Evolutionary conservation across 2,113 vertebrate species (phyloP).

Genomic region (pig (Sus scrofa)): T2T-Sscrofa CM000824.6:107345501-107346000

Average conservation of each 20-base stretch:
- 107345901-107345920: no score
- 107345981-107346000: background rate
- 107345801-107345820: no score
- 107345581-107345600: background rate
- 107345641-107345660: background rate
- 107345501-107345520: background rate
- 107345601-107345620: background rate
- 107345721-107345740: no score
- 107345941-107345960: no score
- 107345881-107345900: no score
- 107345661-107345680: background rate
- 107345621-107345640: background rate
- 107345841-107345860: no score
- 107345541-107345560: background rate
- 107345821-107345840: no score
- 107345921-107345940: no score
- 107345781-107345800: no score
- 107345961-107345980: background rate
- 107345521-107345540: background rate
- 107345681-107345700: background rate
- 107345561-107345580: background rate
- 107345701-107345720: background rate
- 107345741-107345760: no score
- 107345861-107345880: no score
- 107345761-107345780: no score